These are phyloP conservation scores for Nyctereutes procyonoides DNA, from an alignment of 2,113 vertebrate genomes.

Conservation along the genomic window DNA sequence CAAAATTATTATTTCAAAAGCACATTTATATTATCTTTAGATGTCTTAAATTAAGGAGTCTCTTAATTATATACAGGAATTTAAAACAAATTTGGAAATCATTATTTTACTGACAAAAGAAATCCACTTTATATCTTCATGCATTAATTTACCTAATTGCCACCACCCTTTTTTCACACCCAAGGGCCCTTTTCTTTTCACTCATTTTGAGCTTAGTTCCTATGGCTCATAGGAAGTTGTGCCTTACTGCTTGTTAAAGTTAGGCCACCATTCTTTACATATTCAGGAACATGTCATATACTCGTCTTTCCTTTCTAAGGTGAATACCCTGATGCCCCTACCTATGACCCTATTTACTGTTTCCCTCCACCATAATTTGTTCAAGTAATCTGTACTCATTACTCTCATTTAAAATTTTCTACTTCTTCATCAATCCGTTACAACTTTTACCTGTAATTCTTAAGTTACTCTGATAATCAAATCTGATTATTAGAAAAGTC, in stretches of 20 bases:
- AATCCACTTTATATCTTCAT: background rate
- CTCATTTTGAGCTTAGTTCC: background rate
- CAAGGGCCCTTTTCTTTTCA: background rate
- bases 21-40: background rate
- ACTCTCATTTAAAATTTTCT: background rate
- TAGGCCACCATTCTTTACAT: fast-evolving
- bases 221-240: background rate
- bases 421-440: background rate
- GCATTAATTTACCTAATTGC: background rate
- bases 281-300: background rate
- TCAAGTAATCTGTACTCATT: background rate
- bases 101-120: background rate
- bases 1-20: background rate
- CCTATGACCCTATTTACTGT: background rate
- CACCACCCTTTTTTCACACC: background rate
- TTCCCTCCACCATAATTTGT: background rate
- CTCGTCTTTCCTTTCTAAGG: background rate
- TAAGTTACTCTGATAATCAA: background rate
- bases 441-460: background rate
- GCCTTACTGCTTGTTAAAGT: background rate
- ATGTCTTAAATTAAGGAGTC: background rate
- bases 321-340: background rate
- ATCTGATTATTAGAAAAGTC: background rate
- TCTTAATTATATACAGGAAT: background rate
- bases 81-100: conserved; percentile 9